These are phyloP conservation scores for Gymnosoma rotundatum DNA, from an alignment of 2,888 invertebrate species.

Conservation along the genomic window DNA sequence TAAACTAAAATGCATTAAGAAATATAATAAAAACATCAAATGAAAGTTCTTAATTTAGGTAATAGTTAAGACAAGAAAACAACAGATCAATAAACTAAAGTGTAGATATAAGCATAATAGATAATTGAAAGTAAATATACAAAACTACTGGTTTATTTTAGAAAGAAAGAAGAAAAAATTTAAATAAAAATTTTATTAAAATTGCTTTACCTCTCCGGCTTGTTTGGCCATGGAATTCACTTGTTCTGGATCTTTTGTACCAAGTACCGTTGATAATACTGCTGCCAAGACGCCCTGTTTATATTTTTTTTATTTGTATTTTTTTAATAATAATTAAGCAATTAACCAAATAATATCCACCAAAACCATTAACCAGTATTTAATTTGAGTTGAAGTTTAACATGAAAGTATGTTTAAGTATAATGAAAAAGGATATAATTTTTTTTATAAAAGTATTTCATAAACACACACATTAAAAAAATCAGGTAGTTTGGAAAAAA, in stretches of 20 bases:
- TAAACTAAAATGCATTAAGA: slow-evolving; percentile 85
- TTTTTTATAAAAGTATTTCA: slow-evolving; percentile 31
- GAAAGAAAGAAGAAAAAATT: slow-evolving; percentile 22
- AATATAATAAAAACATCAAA: slow-evolving; percentile 39
- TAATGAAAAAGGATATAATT: slow-evolving; percentile 43
- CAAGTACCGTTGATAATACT: slow-evolving; percentile 94
- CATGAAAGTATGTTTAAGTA: slow-evolving; percentile 57
- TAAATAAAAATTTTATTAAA: slow-evolving; percentile 36
- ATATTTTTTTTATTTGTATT: slow-evolving; percentile 68
- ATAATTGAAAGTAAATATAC: slow-evolving; percentile 70
- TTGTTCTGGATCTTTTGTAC: slow-evolving; percentile 95
- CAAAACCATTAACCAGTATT: slow-evolving; percentile 68
- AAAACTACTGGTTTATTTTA: slow-evolving; percentile 47
- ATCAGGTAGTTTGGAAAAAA: slow-evolving; percentile 54
- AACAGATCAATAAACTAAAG: slow-evolving; percentile 60
- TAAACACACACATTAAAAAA: slow-evolving; percentile 65
- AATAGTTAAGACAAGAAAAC: slow-evolving; percentile 34
- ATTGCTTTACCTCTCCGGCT: slow-evolving; percentile 93
- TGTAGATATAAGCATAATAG: slow-evolving; percentile 67
- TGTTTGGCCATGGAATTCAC: slow-evolving; percentile 97
- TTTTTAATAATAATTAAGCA: slow-evolving; percentile 78
- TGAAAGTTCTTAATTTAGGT: slow-evolving; percentile 4
- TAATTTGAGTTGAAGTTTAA: slow-evolving; percentile 59
- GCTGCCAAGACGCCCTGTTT: slow-evolving; percentile 95
- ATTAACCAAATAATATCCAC: slow-evolving; percentile 75